phyloP scores from a whole-genome alignment of 1,140 invertebrate species.

The Dolichoris vasculosae region DNA sequence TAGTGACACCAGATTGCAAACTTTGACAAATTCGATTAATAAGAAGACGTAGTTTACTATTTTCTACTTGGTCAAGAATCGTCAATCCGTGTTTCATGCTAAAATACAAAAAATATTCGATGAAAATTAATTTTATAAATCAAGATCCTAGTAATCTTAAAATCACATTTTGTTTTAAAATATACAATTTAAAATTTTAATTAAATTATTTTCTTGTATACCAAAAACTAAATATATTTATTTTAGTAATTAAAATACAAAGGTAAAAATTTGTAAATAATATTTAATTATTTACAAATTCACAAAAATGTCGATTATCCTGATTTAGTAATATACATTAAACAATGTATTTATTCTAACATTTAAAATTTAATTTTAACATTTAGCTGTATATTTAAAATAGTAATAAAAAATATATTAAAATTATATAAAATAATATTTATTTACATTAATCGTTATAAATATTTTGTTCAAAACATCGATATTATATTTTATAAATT shows the following conservation, averaged over 20 bases:
- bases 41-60: constrained; percentile 66
- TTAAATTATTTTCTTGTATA: neutral
- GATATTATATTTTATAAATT: too few relatives aligned
- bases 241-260: neutral
- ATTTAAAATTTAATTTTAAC: neutral
- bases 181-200: neutral
- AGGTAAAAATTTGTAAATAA: neutral
- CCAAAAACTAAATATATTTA: neutral
- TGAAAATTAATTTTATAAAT: neutral
- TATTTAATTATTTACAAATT: neutral
- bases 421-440: too few relatives aligned
- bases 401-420: too few relatives aligned
- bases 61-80: constrained; percentile 62
- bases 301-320: neutral
- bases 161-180: neutral
- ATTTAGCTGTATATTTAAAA: neutral
- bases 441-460: too few relatives aligned
- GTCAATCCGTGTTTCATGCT: constrained; percentile 62
- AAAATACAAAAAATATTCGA: constrained; percentile 13
- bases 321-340: neutral
- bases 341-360: neutral
- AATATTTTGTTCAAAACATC: too few relatives aligned
- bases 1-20: constrained; percentile 53
- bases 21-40: constrained; percentile 66
- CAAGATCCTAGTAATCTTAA: neutral